These are phyloP conservation scores for Nematostella vectensis DNA, from an alignment of 92 coral and sea anemone species.

Conservation along the genomic window DNA sequence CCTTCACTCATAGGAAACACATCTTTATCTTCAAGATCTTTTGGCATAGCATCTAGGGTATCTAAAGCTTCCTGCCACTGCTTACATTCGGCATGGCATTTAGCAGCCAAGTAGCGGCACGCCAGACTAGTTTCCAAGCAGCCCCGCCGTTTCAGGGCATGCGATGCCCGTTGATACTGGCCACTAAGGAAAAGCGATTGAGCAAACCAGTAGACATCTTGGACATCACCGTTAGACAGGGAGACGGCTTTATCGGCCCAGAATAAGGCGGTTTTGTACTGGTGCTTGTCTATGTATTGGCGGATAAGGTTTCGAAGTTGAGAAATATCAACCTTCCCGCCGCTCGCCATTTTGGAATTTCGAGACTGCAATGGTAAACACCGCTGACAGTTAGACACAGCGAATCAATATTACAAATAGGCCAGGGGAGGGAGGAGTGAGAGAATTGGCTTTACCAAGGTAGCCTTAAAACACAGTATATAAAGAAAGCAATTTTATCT, in stretches of 20 bases:
- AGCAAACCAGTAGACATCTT: conserved; percentile 97
- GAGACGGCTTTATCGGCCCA: conserved; percentile 99
- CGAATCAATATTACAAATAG: no score
- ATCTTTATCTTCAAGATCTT: conserved; percentile 58
- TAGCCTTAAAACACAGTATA: no score
- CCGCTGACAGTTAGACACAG: no score
- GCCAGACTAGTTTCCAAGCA: conserved; percentile 75
- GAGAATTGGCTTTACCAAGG: no score
- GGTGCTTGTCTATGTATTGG: conserved; percentile 85
- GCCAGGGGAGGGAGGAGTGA: no score
- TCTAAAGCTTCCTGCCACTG: conserved; percentile 97
- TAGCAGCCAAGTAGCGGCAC: conserved; percentile 87
- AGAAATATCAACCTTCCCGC: conserved; percentile 99
- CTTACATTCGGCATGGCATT: conserved; percentile 89
- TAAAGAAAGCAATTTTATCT: no score
- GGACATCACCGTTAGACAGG: conserved; percentile 81
- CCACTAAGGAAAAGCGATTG: conserved; percentile 82
- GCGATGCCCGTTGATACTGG: conserved; percentile 83
- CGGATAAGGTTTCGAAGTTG: conserved; percentile 98
- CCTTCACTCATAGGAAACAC: conserved; percentile 34
- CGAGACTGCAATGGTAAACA: conserved; percentile 8
- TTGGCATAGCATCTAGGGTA: conserved; percentile 66
- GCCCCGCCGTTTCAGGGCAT: conserved; percentile 70
- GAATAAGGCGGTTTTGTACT: conserved; percentile 91
- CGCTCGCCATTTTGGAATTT: conserved; percentile 85